phyloP scores from a whole-genome alignment of 2,888 invertebrate species.

The Eupithecia exiguata region DNA sequence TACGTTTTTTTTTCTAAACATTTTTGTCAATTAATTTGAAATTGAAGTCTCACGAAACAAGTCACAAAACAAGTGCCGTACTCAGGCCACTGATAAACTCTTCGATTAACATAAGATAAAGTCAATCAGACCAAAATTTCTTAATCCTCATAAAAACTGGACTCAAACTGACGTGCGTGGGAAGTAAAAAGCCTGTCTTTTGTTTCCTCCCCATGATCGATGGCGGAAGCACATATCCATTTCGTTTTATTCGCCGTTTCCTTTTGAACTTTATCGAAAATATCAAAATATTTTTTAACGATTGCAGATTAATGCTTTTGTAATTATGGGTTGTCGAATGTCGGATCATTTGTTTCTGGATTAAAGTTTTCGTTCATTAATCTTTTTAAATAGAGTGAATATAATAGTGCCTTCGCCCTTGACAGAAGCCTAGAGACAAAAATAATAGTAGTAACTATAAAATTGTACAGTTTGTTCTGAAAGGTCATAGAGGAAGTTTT shows the following conservation, averaged over 20 bases:
- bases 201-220: constrained; percentile 71
- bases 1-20: too few relatives aligned
- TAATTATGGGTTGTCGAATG: constrained; percentile 58
- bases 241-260: constrained; percentile 73
- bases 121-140: constrained; percentile 20
- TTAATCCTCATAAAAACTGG: constrained; percentile 37
- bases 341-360: constrained; percentile 33
- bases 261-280: constrained; percentile 61
- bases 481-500: neutral
- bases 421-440: neutral
- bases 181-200: constrained; percentile 59
- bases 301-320: constrained; percentile 66
- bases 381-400: constrained; percentile 13
- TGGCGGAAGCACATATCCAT: constrained; percentile 73
- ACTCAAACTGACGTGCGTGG: constrained; percentile 52
- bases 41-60: neutral
- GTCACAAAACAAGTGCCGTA: neutral
- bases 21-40: neutral
- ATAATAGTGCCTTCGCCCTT: neutral
- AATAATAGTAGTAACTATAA: neutral
- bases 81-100: neutral
- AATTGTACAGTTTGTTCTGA: neutral
- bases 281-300: constrained; percentile 49
- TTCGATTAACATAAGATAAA: constrained; percentile 10
- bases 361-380: constrained; percentile 27